Percentiles rank a stretch among this genome's conserved stretches.
Evolutionary conservation across 2,113 vertebrate species (phyloP).

Genomic region (Xerus inauris): DNA sequence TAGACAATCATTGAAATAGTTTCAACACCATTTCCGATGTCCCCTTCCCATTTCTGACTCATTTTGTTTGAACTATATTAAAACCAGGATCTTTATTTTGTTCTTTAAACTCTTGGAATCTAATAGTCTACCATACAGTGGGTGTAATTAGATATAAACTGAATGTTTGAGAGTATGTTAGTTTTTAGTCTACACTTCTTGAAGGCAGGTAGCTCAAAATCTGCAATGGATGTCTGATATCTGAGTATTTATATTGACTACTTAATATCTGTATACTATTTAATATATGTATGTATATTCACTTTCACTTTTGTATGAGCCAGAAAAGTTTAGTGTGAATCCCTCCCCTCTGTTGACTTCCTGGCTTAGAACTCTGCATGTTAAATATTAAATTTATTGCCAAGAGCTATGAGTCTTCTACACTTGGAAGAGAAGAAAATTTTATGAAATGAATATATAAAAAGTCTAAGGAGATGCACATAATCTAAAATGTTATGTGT

Average conservation of each 20-base stretch:
- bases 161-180: neutral
- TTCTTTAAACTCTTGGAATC: neutral
- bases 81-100: neutral
- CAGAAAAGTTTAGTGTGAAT: conserved; percentile 49
- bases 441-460: conserved; percentile 58
- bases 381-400: conserved; percentile 69
- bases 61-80: neutral
- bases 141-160: neutral
- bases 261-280: neutral
- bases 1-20: neutral
- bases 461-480: conserved; percentile 32
- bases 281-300: neutral
- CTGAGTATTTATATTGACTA: neutral
- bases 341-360: conserved; percentile 60
- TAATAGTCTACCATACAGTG: neutral
- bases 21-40: neutral
- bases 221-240: neutral
- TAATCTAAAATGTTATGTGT: conserved; percentile 57
- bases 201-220: neutral
- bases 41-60: neutral
- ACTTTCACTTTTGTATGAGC: conserved; percentile 37
- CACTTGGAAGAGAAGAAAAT: conserved; percentile 64
- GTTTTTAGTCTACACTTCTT: neutral
- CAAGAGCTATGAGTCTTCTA: conserved; percentile 57
- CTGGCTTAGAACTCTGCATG: conserved; percentile 43